Evolutionary conservation across 2,797 vertebrate genomes (phyloP).

Genomic region (Phyllotis vaccarum): DNA sequence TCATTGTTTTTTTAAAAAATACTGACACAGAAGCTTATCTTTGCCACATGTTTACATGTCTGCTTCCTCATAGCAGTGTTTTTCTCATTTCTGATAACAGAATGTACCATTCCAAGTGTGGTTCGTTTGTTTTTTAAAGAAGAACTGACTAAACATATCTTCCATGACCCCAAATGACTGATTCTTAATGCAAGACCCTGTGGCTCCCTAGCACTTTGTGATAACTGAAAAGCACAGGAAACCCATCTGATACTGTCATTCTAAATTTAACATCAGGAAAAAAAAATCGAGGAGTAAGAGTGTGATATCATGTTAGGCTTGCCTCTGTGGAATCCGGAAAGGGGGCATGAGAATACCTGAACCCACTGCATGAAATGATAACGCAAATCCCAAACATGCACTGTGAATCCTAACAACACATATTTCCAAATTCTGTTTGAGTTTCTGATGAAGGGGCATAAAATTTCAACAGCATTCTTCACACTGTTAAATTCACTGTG

Average conservation of each 20-base stretch:
- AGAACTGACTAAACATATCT: background rate
- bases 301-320: background rate
- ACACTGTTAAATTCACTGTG: background rate
- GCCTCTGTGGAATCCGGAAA: background rate
- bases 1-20: slow-evolving; percentile 2
- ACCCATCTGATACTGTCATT: background rate
- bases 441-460: background rate
- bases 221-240: background rate
- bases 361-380: background rate
- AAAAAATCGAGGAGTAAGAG: background rate
- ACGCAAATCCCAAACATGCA: background rate
- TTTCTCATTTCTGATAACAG: background rate
- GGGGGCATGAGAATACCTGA: background rate
- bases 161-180: background rate
- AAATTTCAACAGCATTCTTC: background rate
- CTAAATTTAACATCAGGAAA: background rate
- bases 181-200: slow-evolving; percentile 14
- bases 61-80: background rate
- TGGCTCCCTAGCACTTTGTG: background rate
- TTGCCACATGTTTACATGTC: slow-evolving; percentile 21
- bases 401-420: background rate
- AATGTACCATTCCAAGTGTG: background rate
- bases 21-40: background rate
- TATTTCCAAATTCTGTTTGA: slow-evolving; percentile 61
- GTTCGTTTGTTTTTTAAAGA: background rate